Conservation (phyloP, 2,797 vertebrate species). For the Uromys caudimaculatus region DNA sequence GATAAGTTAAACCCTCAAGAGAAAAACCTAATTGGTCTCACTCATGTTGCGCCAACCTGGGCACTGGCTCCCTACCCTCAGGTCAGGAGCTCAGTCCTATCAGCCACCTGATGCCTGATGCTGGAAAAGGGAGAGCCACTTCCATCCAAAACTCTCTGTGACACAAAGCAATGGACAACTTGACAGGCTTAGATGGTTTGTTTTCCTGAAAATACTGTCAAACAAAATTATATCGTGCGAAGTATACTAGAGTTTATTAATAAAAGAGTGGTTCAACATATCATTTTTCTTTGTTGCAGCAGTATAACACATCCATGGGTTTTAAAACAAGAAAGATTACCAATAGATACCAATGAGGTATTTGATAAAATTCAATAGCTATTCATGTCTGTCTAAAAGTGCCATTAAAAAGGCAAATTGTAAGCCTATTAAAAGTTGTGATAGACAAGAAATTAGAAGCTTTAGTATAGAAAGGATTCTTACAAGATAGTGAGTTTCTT, state of each 20-base stretch:
- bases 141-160: background rate
- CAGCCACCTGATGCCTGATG: background rate
- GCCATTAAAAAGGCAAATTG: slow-evolving; percentile 24
- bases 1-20: background rate
- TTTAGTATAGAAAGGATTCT: slow-evolving; percentile 3
- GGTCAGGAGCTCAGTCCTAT: background rate
- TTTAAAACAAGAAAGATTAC: slow-evolving; percentile 38
- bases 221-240: background rate
- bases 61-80: background rate
- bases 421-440: background rate
- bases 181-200: background rate
- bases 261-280: background rate
- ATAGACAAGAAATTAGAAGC: background rate
- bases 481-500: background rate
- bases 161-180: background rate
- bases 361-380: background rate
- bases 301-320: background rate
- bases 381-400: background rate
- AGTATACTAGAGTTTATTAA: background rate
- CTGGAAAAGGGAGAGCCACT: background rate
- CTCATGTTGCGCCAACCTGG: background rate
- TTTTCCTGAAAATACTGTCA: background rate
- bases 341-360: background rate
- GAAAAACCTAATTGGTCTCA: background rate
- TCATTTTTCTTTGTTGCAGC: background rate